Percentiles rank a stretch among this genome's conserved stretches.
phyloP scores from a whole-genome alignment of 2,888 invertebrate genomes.

The Serripes groenlandicus region DNA sequence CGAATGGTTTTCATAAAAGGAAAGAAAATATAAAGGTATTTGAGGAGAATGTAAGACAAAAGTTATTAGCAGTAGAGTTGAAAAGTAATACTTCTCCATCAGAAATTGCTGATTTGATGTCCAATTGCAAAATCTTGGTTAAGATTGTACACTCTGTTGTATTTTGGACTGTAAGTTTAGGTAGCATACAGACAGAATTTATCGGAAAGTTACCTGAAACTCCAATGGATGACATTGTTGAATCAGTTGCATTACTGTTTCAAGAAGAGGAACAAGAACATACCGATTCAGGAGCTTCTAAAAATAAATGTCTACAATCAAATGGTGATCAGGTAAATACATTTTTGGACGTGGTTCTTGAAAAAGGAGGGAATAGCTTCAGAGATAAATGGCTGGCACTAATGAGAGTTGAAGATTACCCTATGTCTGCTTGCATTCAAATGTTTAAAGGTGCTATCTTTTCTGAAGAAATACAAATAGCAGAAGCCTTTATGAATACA shows the following conservation, averaged over 20 bases:
- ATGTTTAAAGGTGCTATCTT: slow-evolving; percentile 35
- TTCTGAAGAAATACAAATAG: slow-evolving; percentile 25
- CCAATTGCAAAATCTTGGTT: not conserved
- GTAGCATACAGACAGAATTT: not conserved
- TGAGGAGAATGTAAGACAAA: not conserved
- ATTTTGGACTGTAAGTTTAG: slow-evolving; percentile 38
- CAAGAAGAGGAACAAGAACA: not conserved
- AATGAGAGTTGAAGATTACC: not conserved
- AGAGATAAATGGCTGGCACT: not conserved
- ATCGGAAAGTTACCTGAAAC: not conserved
- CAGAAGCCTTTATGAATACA: not conserved
- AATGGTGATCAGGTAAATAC: not conserved
- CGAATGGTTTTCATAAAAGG: not conserved
- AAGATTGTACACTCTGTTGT: slow-evolving; percentile 18
- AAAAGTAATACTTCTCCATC: not conserved
- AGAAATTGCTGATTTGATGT: not conserved
- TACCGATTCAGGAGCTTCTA: not conserved
- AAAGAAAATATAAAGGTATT: not conserved
- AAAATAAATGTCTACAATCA: too few relatives aligned
- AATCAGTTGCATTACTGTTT: not conserved
- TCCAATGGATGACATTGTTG: not conserved
- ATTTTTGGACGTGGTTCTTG: not conserved
- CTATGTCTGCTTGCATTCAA: slow-evolving; percentile 13
- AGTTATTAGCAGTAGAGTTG: not conserved
- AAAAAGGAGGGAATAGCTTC: not conserved